Evolutionary conservation across 2,888 invertebrate genomes (phyloP).

Genomic region (Ariolimax columbianus): DNA sequence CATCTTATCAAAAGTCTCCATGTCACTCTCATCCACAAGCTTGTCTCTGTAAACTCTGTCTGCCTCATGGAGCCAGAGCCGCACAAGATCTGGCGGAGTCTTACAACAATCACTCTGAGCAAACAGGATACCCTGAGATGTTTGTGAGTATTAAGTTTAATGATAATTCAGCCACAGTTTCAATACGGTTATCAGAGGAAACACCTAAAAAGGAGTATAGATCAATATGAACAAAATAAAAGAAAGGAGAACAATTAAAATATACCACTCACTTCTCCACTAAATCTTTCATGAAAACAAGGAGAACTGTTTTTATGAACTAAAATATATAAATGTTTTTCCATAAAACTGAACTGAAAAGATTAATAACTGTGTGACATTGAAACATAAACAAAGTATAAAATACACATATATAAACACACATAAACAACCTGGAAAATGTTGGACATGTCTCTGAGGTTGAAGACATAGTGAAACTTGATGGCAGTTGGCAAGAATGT

Average conservation of each 20-base stretch:
- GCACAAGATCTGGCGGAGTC: constrained; percentile 88
- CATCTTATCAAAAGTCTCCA: constrained; percentile 92
- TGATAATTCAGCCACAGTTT: not conserved
- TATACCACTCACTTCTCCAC: too few relatives aligned
- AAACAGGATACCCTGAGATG: constrained; percentile 89
- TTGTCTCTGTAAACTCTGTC: constrained; percentile 96
- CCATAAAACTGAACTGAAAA: too few relatives aligned
- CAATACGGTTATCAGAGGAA: too few relatives aligned
- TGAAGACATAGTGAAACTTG: constrained; percentile 98
- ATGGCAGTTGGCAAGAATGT: constrained; percentile 96
- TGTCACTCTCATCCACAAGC: constrained; percentile 92
- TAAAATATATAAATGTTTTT: too few relatives aligned
- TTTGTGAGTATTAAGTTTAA: not conserved
- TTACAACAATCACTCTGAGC: constrained; percentile 92
- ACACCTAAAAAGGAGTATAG: too few relatives aligned
- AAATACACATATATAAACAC: not conserved
- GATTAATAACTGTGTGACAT: not conserved
- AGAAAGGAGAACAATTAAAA: too few relatives aligned
- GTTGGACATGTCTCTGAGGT: constrained; percentile 94
- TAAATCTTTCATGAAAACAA: too few relatives aligned
- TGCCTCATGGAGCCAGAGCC: constrained; percentile 95
- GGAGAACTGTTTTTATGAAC: too few relatives aligned
- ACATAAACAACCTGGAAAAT: constrained; percentile 88
- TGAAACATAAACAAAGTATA: not conserved
- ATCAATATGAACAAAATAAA: too few relatives aligned